Evolutionary conservation across 2,797 vertebrate species (phyloP), one percentile per base, ranked within the genome.

Genomic region (Pangasius krempfi): DNA sequence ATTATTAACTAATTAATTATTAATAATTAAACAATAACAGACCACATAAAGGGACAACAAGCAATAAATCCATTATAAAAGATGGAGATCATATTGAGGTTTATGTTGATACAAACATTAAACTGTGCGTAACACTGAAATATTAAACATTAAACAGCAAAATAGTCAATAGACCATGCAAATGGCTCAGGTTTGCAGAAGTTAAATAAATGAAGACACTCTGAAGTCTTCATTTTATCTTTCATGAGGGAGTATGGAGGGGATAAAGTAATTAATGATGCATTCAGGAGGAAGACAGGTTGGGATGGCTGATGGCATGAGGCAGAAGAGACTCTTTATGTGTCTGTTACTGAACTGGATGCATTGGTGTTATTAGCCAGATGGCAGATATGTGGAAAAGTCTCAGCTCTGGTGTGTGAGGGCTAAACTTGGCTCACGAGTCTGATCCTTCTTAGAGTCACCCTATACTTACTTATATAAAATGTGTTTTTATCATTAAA

Each of bases 151-250:
- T 66, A 70, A 70, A 44, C 25, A 50, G 14, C 37, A 47, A 40
- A 47, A 47, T 75, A 73, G 52, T 58, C 52, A 86, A 6, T 58
- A 56, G 84, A 76, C 54, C 62, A 73, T 75, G 70, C 7, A 86
- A 76, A 86, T 62, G 9, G 40, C 85, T 76, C 27, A 68, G 44
- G 40, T 62, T 78, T n/a, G 13, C 47, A 16, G 14, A 72, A 85
- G n/a, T 33, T 84, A 50, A 84, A 84, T 52, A 50, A 84, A 68
- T 68, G 72, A 73, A 73, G 40, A 20, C 50, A 20, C 47, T 79
- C 56, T 30, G 8, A 30, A 33, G 10, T 13, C 13, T 30, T 68
- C 68, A 22, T 73, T 50, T n/a, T 4, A 33, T 54, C 52, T 54
- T 83, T 20, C 16, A 52, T 30, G 7, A 52, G 27, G 25, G 27